Percentiles rank a stretch among this genome's conserved stretches.
Evolutionary conservation across 2,888 invertebrate genomes (phyloP).

Genomic region (Stenodera caucasica): DNA sequence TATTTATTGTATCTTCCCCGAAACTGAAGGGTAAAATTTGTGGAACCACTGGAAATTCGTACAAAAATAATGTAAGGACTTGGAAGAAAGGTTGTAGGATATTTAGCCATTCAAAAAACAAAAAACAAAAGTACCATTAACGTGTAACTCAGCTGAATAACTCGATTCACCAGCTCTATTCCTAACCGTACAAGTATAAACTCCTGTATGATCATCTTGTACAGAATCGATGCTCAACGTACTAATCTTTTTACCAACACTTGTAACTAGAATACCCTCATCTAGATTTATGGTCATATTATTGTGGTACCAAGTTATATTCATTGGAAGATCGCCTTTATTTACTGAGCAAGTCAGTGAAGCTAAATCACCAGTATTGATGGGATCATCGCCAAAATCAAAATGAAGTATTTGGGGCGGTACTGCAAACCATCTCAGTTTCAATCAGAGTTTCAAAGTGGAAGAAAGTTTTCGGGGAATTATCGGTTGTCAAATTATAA

Average conservation of each 20-base stretch:
- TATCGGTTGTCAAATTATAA: background rate
- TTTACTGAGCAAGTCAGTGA: slow-evolving; percentile 69
- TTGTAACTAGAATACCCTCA: slow-evolving; percentile 51
- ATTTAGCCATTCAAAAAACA: background rate
- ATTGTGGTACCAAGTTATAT: slow-evolving; percentile 66
- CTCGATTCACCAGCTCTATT: slow-evolving; percentile 69
- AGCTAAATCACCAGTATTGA: slow-evolving; percentile 72
- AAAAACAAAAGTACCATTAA: slow-evolving; percentile 71
- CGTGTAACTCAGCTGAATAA: slow-evolving; percentile 61
- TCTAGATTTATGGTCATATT: slow-evolving; percentile 49
- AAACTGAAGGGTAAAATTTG: slow-evolving; percentile 71
- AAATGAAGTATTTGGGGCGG: slow-evolving; percentile 63
- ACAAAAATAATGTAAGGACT: slow-evolving; percentile 12
- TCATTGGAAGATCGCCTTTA: slow-evolving; percentile 71
- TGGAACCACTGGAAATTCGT: slow-evolving; percentile 61
- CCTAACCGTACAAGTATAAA: slow-evolving; percentile 74
- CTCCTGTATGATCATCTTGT: slow-evolving; percentile 68
- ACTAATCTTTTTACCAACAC: slow-evolving; percentile 58
- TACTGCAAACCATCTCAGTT: slow-evolving; percentile 34
- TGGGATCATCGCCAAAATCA: slow-evolving; percentile 60
- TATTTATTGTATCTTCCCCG: slow-evolving; percentile 75
- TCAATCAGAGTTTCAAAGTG: background rate
- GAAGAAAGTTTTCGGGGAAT: background rate
- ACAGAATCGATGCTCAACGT: slow-evolving; percentile 66
- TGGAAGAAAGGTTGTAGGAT: background rate